phyloP scores from a whole-genome alignment of 2,113 vertebrate species.

The Geococcyx californianus region DNA sequence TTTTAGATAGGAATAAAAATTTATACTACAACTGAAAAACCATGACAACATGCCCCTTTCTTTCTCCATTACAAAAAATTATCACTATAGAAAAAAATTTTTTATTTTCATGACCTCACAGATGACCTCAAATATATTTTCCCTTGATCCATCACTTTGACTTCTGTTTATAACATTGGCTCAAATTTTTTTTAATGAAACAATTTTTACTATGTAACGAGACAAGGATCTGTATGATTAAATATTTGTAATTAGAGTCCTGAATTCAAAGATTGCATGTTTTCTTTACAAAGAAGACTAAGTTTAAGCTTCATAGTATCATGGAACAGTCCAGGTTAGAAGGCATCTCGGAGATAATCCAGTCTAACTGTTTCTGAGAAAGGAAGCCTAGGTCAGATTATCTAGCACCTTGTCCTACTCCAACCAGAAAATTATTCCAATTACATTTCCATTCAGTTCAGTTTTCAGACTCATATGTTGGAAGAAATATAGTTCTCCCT shows the following conservation, averaged over 20 bases:
- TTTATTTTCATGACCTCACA: neutral
- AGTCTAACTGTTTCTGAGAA: neutral
- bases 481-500: neutral
- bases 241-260: neutral
- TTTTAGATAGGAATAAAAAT: neutral
- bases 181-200: neutral
- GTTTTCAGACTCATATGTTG: neutral
- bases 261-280: neutral
- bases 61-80: neutral
- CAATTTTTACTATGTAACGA: neutral
- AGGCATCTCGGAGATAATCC: neutral
- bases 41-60: neutral
- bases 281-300: neutral
- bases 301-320: neutral
- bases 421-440: neutral
- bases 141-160: neutral
- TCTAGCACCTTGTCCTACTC: rapidly evolving
- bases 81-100: neutral
- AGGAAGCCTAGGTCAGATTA: neutral
- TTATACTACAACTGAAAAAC: neutral
- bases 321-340: too few relatives aligned
- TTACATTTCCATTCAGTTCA: neutral
- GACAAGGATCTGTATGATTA: neutral
- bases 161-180: neutral
- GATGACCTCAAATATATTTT: neutral